Percentiles rank a stretch among this genome's conserved stretches.
These are phyloP conservation scores for Centropus unirufus DNA, from an alignment of 2,113 vertebrate genomes.

Conservation along the genomic window DNA sequence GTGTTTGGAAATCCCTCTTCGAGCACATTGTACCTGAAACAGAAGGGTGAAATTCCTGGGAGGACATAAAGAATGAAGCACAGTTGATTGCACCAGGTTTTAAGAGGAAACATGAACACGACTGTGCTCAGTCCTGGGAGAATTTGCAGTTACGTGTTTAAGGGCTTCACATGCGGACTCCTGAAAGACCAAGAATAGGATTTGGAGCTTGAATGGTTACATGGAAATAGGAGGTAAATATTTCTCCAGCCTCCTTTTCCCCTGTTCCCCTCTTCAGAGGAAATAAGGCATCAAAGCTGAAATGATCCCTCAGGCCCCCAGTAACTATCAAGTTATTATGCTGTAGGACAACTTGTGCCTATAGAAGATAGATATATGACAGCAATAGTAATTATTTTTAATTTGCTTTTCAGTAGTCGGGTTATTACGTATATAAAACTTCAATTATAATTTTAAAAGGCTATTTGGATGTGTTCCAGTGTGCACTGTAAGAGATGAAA, in stretches of 20 bases:
- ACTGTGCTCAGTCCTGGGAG: not conserved
- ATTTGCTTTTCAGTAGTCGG: not conserved
- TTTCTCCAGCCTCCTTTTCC: not conserved
- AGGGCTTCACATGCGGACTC: not conserved
- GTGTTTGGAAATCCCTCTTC: not conserved
- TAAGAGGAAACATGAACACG: not conserved
- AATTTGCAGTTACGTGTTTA: not conserved
- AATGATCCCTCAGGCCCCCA: not conserved
- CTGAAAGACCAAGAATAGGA: not conserved
- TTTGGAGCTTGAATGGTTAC: not conserved
- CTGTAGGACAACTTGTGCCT: not conserved
- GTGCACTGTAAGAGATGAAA: not conserved
- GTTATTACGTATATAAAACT: conserved; percentile 43
- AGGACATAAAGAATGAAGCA: not conserved
- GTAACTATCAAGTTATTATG: not conserved
- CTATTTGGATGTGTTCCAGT: not conserved
- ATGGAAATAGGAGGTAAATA: not conserved
- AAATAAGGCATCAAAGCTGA: not conserved
- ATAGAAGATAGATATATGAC: not conserved
- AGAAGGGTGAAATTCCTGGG: not conserved
- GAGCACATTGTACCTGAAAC: not conserved
- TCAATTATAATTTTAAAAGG: conserved; percentile 39
- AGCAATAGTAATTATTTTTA: conserved; percentile 17
- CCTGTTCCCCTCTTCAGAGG: not conserved
- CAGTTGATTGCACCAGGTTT: not conserved